Evolutionary conservation across 35 echinoderm and acorn worm species (phyloP).

Genomic region (Diadema setosum): DNA sequence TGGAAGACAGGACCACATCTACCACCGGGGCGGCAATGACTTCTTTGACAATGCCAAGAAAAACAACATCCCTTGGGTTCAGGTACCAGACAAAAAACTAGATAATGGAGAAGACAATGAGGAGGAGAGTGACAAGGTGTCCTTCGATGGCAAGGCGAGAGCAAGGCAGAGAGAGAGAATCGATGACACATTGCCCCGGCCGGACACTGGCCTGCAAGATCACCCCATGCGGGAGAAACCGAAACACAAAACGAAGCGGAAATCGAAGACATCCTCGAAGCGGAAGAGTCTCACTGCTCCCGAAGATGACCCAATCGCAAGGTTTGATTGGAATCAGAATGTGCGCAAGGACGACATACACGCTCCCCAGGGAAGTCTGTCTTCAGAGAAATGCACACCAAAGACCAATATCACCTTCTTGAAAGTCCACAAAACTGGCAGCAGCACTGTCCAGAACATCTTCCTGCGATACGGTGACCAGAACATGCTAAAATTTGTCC

Average conservation of each 20-base stretch:
- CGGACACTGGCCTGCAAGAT: not conserved
- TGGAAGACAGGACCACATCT: not conserved
- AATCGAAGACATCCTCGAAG: not conserved
- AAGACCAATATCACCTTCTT: constrained; percentile 78
- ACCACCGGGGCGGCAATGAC: not conserved
- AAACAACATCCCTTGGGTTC: not conserved
- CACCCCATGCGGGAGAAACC: not conserved
- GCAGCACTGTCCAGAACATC: constrained; percentile 94
- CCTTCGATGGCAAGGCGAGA: not conserved
- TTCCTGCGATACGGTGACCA: constrained; percentile 85
- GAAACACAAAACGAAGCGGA: not conserved
- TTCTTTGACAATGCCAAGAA: too few relatives aligned
- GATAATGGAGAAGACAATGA: not conserved
- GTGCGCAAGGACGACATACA: too few relatives aligned
- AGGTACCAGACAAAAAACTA: not conserved
- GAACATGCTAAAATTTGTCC: constrained; percentile 70
- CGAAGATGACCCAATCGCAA: not conserved
- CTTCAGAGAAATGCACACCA: constrained; percentile 41
- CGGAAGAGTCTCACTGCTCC: not conserved
- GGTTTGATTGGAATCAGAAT: not conserved
- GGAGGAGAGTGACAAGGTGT: not conserved
- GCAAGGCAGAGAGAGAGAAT: not conserved
- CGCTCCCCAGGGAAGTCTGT: not conserved
- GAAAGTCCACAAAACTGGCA: constrained; percentile 98
- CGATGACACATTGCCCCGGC: not conserved